Evolutionary conservation across 2,113 vertebrate species (phyloP).

Genomic region (Caranx ignobilis): DNA sequence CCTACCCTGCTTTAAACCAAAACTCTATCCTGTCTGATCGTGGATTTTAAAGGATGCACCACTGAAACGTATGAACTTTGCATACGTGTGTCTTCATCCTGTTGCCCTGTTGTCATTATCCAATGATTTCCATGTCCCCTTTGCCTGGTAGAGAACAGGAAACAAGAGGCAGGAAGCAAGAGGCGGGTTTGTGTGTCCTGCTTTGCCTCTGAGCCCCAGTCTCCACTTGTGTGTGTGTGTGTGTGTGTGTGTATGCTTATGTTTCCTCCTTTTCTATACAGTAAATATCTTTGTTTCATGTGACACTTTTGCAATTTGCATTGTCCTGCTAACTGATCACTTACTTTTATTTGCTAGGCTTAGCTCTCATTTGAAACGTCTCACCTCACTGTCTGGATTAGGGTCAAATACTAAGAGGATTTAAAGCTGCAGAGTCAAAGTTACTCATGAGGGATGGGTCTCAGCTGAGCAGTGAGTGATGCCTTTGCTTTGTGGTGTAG

Average conservation of each 20-base stretch:
- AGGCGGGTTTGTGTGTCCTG: conserved; percentile 61
- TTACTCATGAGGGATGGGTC: conserved; percentile 38
- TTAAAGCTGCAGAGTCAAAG: conserved; percentile 70
- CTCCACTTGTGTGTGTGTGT: conserved; percentile 38
- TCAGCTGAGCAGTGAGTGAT: conserved; percentile 13
- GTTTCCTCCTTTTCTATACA: conserved; percentile 17
- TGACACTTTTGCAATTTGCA: conserved; percentile 28
- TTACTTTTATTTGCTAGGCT: conserved; percentile 47
- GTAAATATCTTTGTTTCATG: neutral
- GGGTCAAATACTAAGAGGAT: conserved; percentile 81
- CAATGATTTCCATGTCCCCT: conserved; percentile 73
- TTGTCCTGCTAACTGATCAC: conserved; percentile 12
- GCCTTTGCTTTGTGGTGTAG: neutral
- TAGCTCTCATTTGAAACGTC: conserved; percentile 38
- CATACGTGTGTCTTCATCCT: conserved; percentile 42
- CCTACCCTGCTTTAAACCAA: neutral
- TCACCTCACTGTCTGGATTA: conserved; percentile 76
- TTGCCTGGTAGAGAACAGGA: conserved; percentile 74
- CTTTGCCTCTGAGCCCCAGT: conserved; percentile 38
- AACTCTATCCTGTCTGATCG: neutral
- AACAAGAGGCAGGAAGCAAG: conserved; percentile 73
- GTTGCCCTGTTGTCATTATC: conserved; percentile 32
- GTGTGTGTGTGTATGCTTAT: conserved; percentile 40
- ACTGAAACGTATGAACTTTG: neutral
- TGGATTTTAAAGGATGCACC: neutral